Base-by-base conservation (phyloP, 2,797 vertebrate genomes). In the Molothrus ater region DNA sequence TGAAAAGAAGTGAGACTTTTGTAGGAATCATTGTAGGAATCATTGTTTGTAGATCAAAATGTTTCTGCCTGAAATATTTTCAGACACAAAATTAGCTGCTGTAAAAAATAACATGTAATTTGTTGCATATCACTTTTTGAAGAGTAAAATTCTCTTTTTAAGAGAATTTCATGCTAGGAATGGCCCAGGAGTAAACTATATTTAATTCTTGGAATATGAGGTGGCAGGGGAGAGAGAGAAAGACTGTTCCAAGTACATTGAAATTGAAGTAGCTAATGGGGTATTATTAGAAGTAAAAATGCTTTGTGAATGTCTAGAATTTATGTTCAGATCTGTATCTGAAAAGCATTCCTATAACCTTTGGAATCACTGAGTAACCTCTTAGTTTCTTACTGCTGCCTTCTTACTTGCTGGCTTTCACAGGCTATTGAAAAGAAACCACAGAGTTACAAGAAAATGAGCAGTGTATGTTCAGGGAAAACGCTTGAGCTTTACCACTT, bases 391-490 rank as follows among this genome's bases (percentile, higher is more conserved):
- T 38, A 32, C 60, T 76, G 32, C 80, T 70, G 15, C 89, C 94
- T 79, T 91, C 69, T 96, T 89, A 76, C 96, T 93, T 89, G 66
- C 88, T 84, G 31, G 45, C 80, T 83, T 89, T 75, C 72, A 47
- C 73, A 54, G 48, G 68, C 78, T 89, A 79, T 73, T 88, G 76
- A 95, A 70, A 86, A 93, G 95, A 95, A 87, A 83, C 83, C 96
- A 75, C 73, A 81, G 22, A 85, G 92, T 96, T 96, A 95, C 95
- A 80, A 88, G 96, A 97, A 97, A 95, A 92, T 73, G 95, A 96
- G 80, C 80, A 17, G 65, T 51, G 56, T 88, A 95, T 74, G 95
- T 97, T 96, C 80, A 96, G 82, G 94, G 95, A 94, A 94, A 92
- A 80, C 0, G 21, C 71, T 81, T 54, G 80, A 90, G 86, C 84